Base-by-base conservation (phyloP, 2,113 vertebrate species). In the Garra rufa region DNA sequence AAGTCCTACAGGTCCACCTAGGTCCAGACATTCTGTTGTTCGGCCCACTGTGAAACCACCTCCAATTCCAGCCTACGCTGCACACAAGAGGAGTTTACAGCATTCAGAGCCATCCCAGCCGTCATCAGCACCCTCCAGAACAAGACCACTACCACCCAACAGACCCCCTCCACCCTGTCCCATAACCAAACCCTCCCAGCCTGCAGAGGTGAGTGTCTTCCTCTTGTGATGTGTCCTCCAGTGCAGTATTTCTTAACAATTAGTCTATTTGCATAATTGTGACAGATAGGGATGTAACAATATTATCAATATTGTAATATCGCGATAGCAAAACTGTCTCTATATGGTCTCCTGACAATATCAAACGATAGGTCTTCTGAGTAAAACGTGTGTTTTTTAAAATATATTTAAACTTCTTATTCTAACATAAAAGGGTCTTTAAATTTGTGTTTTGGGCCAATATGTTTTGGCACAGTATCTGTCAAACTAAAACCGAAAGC, bases 121-220 rank as follows among this genome's bases (percentile, higher is more conserved):
- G 5, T 85, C 82, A 67, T 83, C 87, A 28, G 44, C 71, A n/a
- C 48, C 30, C 41, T 9, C 85, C 3, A 89, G 85, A 88, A 59
- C 55, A n/a, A 86, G 91, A n/a, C 91, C 93, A n/a, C 86, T 85
- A 17, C 94, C 94, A 0, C 94, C 94, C 5, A 92, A 50, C 82
- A 92, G 94, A 91, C 93, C 94, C 71, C 94, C 93, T 44, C 94
- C 94, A 0, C 93, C 93, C 38, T 92, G 92, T 80, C 94, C 94
- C 43, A 38, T 88, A 24, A 91, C 76, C 82, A 93, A 76, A 81
- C 82, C 85, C 21, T 70, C 69, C 48, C 80, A 41, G 46, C 8
- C 85, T 43, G 30, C 63, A 70, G 61, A 87, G 87, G 90, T 90
- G 44, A 76, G 81, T 73, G n/a, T 73, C 1, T 19, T n/a, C 21